phyloP scores from a whole-genome alignment of 2,797 vertebrate species.

The Muscicapa comitata region DNA sequence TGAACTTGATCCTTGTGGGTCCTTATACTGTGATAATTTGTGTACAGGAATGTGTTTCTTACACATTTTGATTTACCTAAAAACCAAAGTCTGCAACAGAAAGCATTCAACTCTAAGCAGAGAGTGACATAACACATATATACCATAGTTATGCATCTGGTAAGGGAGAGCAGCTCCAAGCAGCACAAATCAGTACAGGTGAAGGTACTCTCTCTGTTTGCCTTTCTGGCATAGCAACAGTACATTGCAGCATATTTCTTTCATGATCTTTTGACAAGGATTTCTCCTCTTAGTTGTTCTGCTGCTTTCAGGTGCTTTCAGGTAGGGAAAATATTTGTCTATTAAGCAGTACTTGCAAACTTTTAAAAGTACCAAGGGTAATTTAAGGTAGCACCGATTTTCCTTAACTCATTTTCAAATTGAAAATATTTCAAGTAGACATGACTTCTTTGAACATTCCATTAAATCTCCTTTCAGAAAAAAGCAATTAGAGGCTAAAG shows the following conservation, averaged over 20 bases:
- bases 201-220: accelerated
- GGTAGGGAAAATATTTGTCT: not conserved
- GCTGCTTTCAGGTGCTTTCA: not conserved
- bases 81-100: not conserved
- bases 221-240: not conserved
- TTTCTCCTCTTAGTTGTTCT: not conserved
- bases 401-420: not conserved
- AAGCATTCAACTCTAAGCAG: not conserved
- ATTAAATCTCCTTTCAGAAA: not conserved
- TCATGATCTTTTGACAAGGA: not conserved
- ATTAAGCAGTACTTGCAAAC: not conserved
- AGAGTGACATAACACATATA: accelerated
- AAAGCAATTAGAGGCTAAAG: not conserved
- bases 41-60: not conserved
- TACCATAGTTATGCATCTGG: accelerated
- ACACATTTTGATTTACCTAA: not conserved
- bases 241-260: accelerated
- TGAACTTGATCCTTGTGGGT: too few relatives aligned
- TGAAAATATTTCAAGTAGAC: not conserved
- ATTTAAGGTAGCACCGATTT: not conserved
- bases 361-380: not conserved
- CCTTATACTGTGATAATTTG: not conserved
- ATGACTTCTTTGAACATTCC: not conserved
- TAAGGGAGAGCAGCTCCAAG: accelerated
- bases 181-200: accelerated